Evolutionary conservation across 2,113 vertebrate genomes (phyloP), one percentile per base, ranked within the genome.

Genomic region (Alligator sinensis): DNA sequence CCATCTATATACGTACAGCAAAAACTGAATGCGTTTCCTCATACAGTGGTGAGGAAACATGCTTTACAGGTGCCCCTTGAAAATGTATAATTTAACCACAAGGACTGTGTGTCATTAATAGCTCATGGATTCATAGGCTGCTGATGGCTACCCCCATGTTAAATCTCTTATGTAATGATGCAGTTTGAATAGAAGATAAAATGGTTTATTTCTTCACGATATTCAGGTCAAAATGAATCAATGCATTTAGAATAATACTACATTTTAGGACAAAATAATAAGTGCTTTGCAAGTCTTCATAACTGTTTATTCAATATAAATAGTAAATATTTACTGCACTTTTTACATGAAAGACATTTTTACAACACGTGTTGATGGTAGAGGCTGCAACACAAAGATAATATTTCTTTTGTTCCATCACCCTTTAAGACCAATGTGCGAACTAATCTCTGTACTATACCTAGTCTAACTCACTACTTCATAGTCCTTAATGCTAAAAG

Each of bases 261-360:
- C 95, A 96, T 90, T 96, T 96, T 91, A 96, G 84, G 93, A 97
- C 82, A 60, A 95, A 97, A 95, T 97, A 97, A 96, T 81, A 92
- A 97, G 86, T 95, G 86, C 93, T 92, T 95, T 94, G 91, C 94
- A 97, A 97, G 97, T 97, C 97, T 98, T 98, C 97, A 98, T 98
- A 98, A 98, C 96, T 97, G 98, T 98, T 98, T 98, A 98, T 99
- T 99, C 97, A 98, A 99, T 98, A 99, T 99, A 99, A 99, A 99
- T 99, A 99, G 99, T 98, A 99, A 98, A 98, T 98, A 98, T 98
- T 99, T 99, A 99, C 98, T 98, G 98, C 97, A 98, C 96, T 98
- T 98, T 98, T 99, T 98, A 98, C 99, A 99, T 98, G 98, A 98
- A 98, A 98, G 98, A 99, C 97, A 54, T 97, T 98, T 98, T 98